phyloP scores from a whole-genome alignment of 2,113 vertebrate species.

The Sylvietta virens region DNA sequence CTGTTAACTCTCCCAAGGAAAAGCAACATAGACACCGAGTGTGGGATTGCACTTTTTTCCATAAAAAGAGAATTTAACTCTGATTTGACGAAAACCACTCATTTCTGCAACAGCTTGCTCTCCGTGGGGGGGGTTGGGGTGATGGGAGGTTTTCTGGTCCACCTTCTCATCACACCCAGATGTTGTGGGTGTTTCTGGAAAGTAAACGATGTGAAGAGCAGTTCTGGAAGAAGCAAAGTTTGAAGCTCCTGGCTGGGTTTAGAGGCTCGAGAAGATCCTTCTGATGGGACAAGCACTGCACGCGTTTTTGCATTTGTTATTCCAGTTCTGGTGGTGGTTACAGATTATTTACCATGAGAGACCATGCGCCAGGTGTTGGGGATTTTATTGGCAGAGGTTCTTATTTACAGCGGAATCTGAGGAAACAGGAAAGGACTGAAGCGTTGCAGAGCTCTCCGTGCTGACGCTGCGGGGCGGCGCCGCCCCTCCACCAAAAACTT shows the following conservation, averaged over 20 bases:
- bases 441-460: neutral
- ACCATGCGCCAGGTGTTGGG: neutral
- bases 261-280: neutral
- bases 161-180: neutral
- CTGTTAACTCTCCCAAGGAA: neutral
- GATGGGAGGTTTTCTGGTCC: neutral
- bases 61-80: neutral
- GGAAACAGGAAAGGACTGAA: neutral
- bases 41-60: neutral
- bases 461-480: accelerated
- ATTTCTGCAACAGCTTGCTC: neutral
- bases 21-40: accelerated
- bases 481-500: neutral
- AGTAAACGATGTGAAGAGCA: neutral
- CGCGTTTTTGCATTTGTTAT: accelerated
- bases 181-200: neutral
- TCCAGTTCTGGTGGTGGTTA: neutral
- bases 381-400: neutral
- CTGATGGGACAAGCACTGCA: accelerated
- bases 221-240: neutral
- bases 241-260: neutral
- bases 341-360: accelerated
- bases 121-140: accelerated
- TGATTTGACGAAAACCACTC: neutral
- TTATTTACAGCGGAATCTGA: neutral